These are phyloP conservation scores for Ceratitis capitata DNA, from an alignment of 1,140 invertebrate species.

Conservation along the genomic window DNA sequence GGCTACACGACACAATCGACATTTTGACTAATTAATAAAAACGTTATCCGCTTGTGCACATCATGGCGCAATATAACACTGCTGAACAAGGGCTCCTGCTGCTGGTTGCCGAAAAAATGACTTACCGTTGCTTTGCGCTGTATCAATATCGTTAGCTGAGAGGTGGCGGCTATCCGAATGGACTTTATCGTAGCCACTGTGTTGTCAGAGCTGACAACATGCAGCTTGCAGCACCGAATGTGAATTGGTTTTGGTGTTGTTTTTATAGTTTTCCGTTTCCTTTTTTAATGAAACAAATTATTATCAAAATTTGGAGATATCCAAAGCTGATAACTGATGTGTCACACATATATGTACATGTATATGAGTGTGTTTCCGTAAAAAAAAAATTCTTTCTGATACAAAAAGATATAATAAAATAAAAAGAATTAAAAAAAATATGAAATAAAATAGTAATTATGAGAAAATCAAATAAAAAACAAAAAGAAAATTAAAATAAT, in stretches of 20 bases:
- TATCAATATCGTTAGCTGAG: neutral
- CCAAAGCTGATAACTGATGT: neutral
- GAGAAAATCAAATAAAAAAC: too few species aligned
- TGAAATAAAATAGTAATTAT: too few species aligned
- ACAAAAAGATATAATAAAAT: too few species aligned
- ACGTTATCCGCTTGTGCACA: slow-evolving; percentile 41
- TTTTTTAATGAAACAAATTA: slow-evolving; percentile 31
- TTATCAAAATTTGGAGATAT: slow-evolving; percentile 39
- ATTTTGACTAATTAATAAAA: slow-evolving; percentile 44
- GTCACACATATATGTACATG: too few species aligned
- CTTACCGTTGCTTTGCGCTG: neutral
- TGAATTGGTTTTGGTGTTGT: neutral
- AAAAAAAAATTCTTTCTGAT: too few species aligned
- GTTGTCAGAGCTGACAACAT: neutral
- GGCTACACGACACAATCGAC: slow-evolving; percentile 40
- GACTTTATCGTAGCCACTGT: neutral
- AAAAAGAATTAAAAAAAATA: too few species aligned
- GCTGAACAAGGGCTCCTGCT: neutral
- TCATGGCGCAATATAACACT: slow-evolving; percentile 28
- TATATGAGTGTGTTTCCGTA: neutral
- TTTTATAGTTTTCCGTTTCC: neutral
- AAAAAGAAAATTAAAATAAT: too few species aligned
- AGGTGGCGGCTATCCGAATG: neutral
- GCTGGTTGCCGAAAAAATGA: neutral
- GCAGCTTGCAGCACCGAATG: neutral